Conservation (phyloP, 2,888 invertebrate species). For the Eupithecia tripunctaria region DNA sequence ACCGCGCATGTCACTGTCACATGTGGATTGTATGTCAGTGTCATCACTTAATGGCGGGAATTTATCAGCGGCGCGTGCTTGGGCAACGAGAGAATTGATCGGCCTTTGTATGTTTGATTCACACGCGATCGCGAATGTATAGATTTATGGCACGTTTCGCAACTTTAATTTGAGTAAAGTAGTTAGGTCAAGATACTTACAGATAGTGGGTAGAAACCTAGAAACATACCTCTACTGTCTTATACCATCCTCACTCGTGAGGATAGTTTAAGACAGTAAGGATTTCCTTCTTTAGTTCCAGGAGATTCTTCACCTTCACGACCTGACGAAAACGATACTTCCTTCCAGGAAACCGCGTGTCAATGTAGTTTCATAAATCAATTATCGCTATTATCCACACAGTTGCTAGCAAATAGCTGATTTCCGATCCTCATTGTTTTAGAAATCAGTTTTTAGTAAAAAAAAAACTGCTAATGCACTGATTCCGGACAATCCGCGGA, state of each 20-base stretch:
- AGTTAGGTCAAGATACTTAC: slow-evolving; percentile 31
- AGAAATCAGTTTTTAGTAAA: slow-evolving; percentile 32
- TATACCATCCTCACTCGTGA: neutral
- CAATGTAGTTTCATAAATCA: slow-evolving; percentile 7
- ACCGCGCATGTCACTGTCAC: slow-evolving; percentile 40
- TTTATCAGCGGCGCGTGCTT: slow-evolving; percentile 40
- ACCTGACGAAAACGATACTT: neutral
- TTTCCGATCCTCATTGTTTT: slow-evolving; percentile 26
- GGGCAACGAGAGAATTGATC: slow-evolving; percentile 41
- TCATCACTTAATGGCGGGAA: slow-evolving; percentile 46
- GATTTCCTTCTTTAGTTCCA: neutral
- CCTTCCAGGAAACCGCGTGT: slow-evolving; percentile 24
- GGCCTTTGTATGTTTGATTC: slow-evolving; percentile 57
- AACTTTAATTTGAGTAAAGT: slow-evolving; percentile 41
- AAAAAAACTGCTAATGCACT: slow-evolving; percentile 5
- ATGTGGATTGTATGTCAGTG: slow-evolving; percentile 52
- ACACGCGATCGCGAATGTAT: slow-evolving; percentile 53
- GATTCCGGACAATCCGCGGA: slow-evolving; percentile 32
- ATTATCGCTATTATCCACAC: neutral
- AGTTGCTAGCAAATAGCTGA: neutral
- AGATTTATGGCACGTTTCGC: slow-evolving; percentile 42
- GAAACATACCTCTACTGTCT: neutral
- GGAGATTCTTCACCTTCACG: neutral
- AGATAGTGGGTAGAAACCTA: neutral
- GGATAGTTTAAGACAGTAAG: neutral